Conservation (phyloP, 2,113 vertebrate species). For the Callipepla squamata region DNA sequence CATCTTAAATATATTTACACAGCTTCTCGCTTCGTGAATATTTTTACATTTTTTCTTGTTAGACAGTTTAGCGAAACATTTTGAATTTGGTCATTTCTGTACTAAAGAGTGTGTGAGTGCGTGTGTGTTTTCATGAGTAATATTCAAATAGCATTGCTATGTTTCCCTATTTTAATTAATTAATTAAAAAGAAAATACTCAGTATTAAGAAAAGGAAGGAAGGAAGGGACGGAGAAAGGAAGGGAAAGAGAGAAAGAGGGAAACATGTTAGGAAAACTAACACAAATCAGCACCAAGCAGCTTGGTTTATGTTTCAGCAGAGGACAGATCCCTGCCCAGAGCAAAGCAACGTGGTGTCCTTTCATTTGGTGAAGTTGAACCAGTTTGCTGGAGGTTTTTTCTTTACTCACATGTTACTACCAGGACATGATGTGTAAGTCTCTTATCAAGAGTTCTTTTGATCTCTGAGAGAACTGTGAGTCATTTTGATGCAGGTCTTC, state of each 20-base stretch:
- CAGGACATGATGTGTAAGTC: background rate
- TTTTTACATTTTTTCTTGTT: background rate
- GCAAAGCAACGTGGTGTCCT: background rate
- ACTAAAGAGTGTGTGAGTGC: background rate
- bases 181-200: background rate
- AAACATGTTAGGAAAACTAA: background rate
- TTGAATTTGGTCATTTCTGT: background rate
- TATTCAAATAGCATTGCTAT: background rate
- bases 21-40: background rate
- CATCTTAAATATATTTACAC: background rate
- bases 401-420: background rate
- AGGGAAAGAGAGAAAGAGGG: no score
- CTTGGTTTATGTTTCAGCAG: background rate
- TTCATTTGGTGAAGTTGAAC: background rate
- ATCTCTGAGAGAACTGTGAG: background rate
- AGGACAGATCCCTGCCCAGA: background rate
- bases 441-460: constrained; percentile 23
- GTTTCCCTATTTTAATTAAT: background rate
- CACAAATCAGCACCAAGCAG: background rate
- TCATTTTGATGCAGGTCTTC: background rate
- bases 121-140: background rate
- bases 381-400: background rate
- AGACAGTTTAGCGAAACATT: background rate
- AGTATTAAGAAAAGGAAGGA: background rate
- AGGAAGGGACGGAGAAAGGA: background rate